Conservation (phyloP, 2,797 vertebrate genomes). For the Aselliscus stoliczkanus region DNA sequence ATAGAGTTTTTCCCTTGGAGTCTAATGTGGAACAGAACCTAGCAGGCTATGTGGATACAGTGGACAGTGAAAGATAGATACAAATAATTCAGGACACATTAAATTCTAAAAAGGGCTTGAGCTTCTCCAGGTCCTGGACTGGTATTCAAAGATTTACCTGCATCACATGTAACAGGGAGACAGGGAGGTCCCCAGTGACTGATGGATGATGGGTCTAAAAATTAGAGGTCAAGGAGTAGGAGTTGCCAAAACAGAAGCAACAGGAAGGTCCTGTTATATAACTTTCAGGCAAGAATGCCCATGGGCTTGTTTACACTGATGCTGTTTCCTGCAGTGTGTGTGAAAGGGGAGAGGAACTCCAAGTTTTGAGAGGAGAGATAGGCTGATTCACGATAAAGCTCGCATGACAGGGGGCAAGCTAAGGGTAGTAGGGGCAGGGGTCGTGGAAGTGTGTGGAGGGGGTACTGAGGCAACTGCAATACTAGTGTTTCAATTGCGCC, state of each 20-base stretch:
- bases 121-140: not conserved
- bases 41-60: not conserved
- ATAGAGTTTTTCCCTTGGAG: not conserved
- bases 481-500: constrained; percentile 65
- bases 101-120: not conserved
- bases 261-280: not conserved
- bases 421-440: no score
- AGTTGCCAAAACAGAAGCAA: not conserved
- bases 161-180: not conserved
- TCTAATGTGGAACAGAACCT: not conserved
- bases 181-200: not conserved
- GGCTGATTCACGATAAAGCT: not conserved
- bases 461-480: constrained; percentile 49
- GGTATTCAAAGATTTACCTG: not conserved
- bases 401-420: not conserved
- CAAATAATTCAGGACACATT: not conserved
- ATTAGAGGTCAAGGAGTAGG: not conserved
- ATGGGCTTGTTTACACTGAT: not conserved
- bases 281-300: not conserved
- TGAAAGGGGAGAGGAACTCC: not conserved
- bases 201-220: not conserved
- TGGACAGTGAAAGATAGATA: not conserved
- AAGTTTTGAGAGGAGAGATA: not conserved
- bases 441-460: not conserved
- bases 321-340: not conserved